These are phyloP conservation scores for Siniperca undulata DNA, from an alignment of 2,797 vertebrate genomes.

Conservation along the genomic window DNA sequence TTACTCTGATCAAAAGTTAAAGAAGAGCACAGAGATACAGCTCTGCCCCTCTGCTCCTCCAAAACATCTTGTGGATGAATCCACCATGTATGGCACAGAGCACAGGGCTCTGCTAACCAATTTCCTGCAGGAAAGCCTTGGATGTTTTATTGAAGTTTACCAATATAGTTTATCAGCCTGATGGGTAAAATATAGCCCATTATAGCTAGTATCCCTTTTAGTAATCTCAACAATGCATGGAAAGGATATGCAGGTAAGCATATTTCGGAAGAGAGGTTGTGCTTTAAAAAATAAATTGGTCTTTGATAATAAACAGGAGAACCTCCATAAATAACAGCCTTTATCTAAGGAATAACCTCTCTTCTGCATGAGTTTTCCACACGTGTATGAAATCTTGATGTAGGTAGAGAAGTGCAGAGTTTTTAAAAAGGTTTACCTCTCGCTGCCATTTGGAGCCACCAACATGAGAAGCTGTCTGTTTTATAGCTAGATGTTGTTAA, in stretches of 20 bases:
- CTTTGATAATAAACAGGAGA: neutral
- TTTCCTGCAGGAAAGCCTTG: neutral
- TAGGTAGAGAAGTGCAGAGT: neutral
- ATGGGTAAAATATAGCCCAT: neutral
- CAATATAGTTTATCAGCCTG: neutral
- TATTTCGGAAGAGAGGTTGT: neutral
- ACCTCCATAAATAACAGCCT: neutral
- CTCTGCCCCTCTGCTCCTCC: too few species aligned
- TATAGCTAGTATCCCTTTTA: neutral
- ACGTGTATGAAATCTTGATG: neutral
- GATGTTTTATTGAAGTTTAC: neutral
- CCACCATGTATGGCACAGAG: neutral
- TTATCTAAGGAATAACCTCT: neutral
- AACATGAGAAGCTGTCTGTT: neutral
- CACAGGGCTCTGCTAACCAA: neutral
- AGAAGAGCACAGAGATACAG: too few species aligned
- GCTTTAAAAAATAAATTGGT: neutral
- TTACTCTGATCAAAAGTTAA: too few species aligned
- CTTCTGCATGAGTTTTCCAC: neutral
- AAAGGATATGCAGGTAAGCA: neutral
- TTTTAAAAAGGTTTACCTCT: neutral
- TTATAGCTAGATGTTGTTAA: neutral
- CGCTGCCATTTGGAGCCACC: neutral
- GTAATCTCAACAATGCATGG: conserved; percentile 33
- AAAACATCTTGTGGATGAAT: too few species aligned